Conservation (phyloP, 2,113 vertebrate genomes). For the Phrynosoma platyrhinos region DNA sequence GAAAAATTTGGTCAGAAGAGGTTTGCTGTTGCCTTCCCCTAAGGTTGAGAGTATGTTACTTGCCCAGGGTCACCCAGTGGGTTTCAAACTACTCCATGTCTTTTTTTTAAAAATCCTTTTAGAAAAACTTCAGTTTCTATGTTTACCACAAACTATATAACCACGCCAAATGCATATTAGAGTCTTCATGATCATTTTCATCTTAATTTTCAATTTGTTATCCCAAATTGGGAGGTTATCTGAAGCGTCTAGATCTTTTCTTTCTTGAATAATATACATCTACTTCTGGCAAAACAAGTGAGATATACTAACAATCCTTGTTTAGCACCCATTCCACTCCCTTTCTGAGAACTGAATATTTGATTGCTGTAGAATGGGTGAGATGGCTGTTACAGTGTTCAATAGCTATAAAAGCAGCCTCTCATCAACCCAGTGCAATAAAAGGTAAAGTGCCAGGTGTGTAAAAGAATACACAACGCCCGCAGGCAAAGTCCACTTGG, state of each 20-base stretch:
- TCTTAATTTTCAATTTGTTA: neutral
- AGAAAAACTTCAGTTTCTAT: neutral
- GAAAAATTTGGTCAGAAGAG: no score
- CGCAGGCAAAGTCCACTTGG: conserved; percentile 6
- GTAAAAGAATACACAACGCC: neutral
- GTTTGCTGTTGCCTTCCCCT: no score
- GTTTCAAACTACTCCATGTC: no score
- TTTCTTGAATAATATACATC: neutral
- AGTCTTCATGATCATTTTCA: neutral
- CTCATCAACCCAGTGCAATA: neutral
- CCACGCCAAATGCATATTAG: neutral
- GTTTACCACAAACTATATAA: neutral
- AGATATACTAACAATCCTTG: neutral
- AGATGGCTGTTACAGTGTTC: neutral
- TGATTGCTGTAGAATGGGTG: neutral
- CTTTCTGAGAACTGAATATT: neutral
- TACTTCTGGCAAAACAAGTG: neutral
- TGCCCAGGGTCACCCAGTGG: no score
- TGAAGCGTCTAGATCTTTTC: neutral
- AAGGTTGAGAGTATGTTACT: no score
- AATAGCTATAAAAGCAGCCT: neutral
- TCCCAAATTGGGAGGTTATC: neutral
- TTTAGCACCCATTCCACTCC: neutral
- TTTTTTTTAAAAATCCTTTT: neutral
- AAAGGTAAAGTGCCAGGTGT: neutral